Evolutionary conservation across 2,888 invertebrate genomes (phyloP), one percentile per base, ranked within the genome.

Genomic region (Macrosoma leucophasiata): DNA sequence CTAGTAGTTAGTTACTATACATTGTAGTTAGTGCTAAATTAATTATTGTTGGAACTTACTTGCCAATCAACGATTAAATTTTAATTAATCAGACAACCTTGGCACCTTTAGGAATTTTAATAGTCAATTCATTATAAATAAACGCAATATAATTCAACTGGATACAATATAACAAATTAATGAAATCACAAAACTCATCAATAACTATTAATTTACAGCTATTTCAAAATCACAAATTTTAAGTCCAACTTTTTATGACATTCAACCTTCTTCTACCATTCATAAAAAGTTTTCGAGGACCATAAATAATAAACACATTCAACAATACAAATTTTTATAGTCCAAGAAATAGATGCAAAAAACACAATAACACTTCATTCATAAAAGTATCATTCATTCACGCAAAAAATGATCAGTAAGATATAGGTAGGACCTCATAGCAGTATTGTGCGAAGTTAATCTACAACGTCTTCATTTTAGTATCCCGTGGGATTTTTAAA

Each of bases 241-340:
- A 25, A 29, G 29, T 17, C 13, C 21, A 17, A 25, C 15, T 17
- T 35, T 34, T 17, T 15, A 30, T 35, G 29, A 47, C 41, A 43
- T 50, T 48, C 48, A 43, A 49, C 35, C 39, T 42, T 39, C 27
- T 22, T 35, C 35, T 36, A 31, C 39, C 52, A 51, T 46, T 49
- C 48, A 62, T 38, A 57, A 61, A 65, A 57, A 52, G 49, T 41
- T 36, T 40, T 43, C 25, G 13, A 38, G 52, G 55, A 55, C 49
- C 70, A 76, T 79, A 82, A 82, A 81, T 78, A 75, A 78, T 76
- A 70, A 63, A 41, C 53, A 50, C 13, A 49, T 52, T 53, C 58
- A 58, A 79, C 75, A 76, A 78, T 74, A 81, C 75, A 81, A 77
- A 73, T 79, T 81, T 81, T 78, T 75, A 79, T 73, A 58, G 66